Percentiles rank a stretch among this genome's conserved stretches.
Conservation (phyloP, 1,140 invertebrate species). For the Aplysia californica region DNA sequence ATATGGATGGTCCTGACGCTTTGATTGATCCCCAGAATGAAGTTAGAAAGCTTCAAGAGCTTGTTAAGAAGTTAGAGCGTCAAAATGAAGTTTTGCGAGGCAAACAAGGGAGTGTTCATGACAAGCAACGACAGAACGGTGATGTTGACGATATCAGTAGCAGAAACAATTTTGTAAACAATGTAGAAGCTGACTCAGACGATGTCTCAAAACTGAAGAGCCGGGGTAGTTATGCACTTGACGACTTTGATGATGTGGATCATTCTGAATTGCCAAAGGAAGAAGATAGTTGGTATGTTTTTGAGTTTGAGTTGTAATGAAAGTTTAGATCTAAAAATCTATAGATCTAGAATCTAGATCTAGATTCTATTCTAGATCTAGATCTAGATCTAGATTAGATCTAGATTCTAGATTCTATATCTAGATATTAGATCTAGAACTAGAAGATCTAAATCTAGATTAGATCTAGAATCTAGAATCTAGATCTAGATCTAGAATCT, state of each 20-base stretch:
- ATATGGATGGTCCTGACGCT: conserved; percentile 43
- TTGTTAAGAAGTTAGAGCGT: conserved; percentile 67
- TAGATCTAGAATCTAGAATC: no score
- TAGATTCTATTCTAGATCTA: no score
- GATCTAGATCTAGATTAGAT: no score
- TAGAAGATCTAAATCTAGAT: no score
- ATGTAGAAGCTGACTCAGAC: conserved; percentile 29
- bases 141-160: conserved; percentile 35
- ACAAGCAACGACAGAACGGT: no score
- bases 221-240: conserved; percentile 24
- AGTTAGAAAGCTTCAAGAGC: conserved; percentile 67
- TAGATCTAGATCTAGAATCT: no score
- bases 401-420: no score
- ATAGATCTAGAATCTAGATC: neutral
- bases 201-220: conserved; percentile 27
- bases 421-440: no score
- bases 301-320: no score
- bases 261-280: conserved; percentile 47
- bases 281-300: conserved; percentile 61
- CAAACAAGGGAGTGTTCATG: conserved; percentile 48
- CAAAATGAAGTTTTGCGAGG: conserved; percentile 66
- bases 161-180: conserved; percentile 43
- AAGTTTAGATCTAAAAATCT: neutral
- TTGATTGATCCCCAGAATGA: conserved; percentile 64
- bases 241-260: conserved; percentile 51